Conservation (phyloP, 1,140 invertebrate species). For the Chelonus insularis region DNA sequence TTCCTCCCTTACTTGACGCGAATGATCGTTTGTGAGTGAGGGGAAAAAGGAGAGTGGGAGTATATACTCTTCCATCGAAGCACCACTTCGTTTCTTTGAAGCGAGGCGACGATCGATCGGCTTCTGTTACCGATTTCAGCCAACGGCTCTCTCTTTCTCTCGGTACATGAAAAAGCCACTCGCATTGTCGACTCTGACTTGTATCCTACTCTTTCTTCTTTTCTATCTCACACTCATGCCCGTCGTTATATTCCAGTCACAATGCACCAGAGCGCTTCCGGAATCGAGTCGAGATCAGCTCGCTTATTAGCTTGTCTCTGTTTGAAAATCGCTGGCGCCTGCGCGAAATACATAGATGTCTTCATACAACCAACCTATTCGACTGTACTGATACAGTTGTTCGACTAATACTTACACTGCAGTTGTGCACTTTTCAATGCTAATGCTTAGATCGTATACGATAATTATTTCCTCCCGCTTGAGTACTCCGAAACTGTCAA, state of each 20-base stretch:
- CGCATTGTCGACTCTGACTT: conserved; percentile 11
- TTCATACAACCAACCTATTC: too few relatives aligned
- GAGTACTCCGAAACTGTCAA: conserved; percentile 10
- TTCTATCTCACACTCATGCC: background rate
- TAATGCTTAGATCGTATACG: conserved; percentile 14
- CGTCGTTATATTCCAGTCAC: conserved; percentile 1
- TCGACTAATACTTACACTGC: too few relatives aligned
- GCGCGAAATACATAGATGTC: too few relatives aligned
- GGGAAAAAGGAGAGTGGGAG: too few relatives aligned
- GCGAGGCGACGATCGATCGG: conserved; percentile 42
- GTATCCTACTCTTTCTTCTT: background rate
- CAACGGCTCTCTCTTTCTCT: background rate
- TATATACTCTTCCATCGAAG: background rate
- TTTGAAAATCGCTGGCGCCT: background rate
- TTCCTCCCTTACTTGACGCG: conserved; percentile 18
- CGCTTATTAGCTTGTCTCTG: conserved; percentile 5
- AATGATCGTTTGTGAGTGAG: conserved; percentile 24
- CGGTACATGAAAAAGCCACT: conserved; percentile 18
- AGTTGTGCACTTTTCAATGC: background rate
- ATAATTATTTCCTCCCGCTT: conserved; percentile 29
- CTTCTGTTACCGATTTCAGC: conserved; percentile 40
- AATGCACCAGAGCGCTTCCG: conserved; percentile 22
- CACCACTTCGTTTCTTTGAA: conserved; percentile 38
- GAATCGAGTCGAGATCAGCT: conserved; percentile 20
- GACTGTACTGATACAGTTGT: too few relatives aligned